phyloP scores from a whole-genome alignment of 2,113 vertebrate genomes.

The Lates calcarifer region DNA sequence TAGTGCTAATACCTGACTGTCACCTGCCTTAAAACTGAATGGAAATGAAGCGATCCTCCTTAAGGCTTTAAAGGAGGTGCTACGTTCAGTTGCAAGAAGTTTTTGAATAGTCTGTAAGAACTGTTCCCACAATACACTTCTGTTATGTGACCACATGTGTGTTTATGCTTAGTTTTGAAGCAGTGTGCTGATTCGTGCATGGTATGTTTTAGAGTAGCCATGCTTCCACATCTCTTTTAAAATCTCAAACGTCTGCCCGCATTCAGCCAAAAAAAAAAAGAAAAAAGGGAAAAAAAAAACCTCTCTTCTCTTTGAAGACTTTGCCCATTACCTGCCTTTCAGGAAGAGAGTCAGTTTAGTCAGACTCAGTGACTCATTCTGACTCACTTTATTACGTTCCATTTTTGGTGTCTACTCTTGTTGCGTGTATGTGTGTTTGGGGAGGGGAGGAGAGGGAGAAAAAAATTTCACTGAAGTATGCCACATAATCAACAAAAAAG shows the following conservation, averaged over 20 bases:
- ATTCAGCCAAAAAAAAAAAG: slow-evolving; percentile 40
- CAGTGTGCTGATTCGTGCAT: slow-evolving; percentile 1
- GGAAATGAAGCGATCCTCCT: slow-evolving; percentile 9
- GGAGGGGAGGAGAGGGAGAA: neutral
- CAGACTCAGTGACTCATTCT: slow-evolving; percentile 57
- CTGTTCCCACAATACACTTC: neutral
- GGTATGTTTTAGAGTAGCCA: slow-evolving; percentile 1
- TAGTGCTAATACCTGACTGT: slow-evolving; percentile 36
- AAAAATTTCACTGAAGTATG: neutral
- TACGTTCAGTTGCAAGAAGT: slow-evolving; percentile 1
- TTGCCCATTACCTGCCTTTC: slow-evolving; percentile 56
- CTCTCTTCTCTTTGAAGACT: slow-evolving; percentile 43
- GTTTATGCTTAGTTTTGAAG: neutral
- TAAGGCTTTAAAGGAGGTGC: neutral
- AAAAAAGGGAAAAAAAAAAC: too few relatives aligned
- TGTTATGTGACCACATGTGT: neutral
- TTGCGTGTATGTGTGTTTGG: neutral
- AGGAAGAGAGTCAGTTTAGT: slow-evolving; percentile 49
- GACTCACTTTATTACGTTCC: slow-evolving; percentile 40
- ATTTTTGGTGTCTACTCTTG: neutral
- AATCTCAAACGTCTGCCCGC: slow-evolving; percentile 6
- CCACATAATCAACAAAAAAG: neutral
- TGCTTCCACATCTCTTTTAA: slow-evolving; percentile 10
- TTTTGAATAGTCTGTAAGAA: neutral
- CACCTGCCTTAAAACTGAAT: slow-evolving; percentile 26